A percentile compares a stretch with the other conserved stretches of the same genome.
Evolutionary conservation across 2,113 vertebrate species (phyloP).

Genomic region (Solea solea): DNA sequence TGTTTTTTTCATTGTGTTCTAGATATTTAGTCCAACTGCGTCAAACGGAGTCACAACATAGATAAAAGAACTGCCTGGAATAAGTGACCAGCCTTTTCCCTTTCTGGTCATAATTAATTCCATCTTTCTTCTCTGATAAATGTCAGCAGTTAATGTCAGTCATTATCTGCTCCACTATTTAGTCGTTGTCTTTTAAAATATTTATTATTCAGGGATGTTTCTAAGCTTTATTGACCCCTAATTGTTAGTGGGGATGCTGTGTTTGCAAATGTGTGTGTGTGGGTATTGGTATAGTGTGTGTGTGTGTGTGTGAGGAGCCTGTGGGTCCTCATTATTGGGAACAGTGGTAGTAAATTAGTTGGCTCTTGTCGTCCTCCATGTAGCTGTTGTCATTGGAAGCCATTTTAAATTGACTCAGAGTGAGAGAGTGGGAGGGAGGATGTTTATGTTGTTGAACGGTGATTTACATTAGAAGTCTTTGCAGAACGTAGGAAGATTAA

Average conservation of each 20-base stretch:
- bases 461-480: neutral
- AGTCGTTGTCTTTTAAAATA: conserved; percentile 29
- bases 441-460: conserved; percentile 25
- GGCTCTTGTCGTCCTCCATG: conserved; percentile 58
- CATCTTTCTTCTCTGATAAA: conserved; percentile 35
- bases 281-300: neutral
- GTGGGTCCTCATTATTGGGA: conserved; percentile 68
- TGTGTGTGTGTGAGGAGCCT: conserved; percentile 24
- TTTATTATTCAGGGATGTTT: conserved; percentile 38
- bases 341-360: conserved; percentile 69
- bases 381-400: conserved; percentile 52
- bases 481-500: conserved; percentile 5
- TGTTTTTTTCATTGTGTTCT: neutral
- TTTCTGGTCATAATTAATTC: conserved; percentile 40
- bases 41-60: conserved; percentile 13
- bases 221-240: conserved; percentile 39
- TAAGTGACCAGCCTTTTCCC: neutral
- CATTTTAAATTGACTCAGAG: conserved; percentile 48
- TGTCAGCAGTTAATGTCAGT: conserved; percentile 43
- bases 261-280: neutral
- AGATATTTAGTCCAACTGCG: neutral
- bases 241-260: conserved; percentile 26
- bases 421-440: conserved; percentile 36
- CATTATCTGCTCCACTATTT: conserved; percentile 1
- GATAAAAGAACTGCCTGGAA: conserved; percentile 2